Base-by-base conservation (phyloP, 2,888 invertebrate species). In the Lithophane leautieri region DNA sequence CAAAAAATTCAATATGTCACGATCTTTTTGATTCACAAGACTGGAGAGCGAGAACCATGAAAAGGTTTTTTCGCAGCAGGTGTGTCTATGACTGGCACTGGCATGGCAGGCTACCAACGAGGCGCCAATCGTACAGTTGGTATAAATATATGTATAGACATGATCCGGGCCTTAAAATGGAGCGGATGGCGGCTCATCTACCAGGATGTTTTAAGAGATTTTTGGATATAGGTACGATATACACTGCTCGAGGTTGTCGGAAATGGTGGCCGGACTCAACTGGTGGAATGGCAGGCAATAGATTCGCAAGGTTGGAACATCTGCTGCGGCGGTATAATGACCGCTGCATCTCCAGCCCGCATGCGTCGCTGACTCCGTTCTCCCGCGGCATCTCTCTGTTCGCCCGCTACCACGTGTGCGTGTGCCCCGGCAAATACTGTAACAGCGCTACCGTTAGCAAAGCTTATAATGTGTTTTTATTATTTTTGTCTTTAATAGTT, bases 191-290 rank as follows among this genome's bases (percentile, higher is more conserved):
- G 0, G 11, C 0, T 19, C 34, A 52, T 19, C 19, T 40, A 14
- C 19, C 47, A 22, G 77, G 81, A 16, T 81, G 81, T 9, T 70
- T 1, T 42, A 81, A 77, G 62, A 77, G 77, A 22, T 81, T 50
- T 60, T 12, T 70, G 62, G 77, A 81, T 63, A 7, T 77, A 40
- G 78, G 81, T 7, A 56, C 44, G 14, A 1, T 42, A 25, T 70
- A 77, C 58, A 81, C 81, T 14, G 1, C 54, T 28, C 73, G 81
- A 22, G 81, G 73, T 22, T 81, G 81, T 58, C 61, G 81, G n/a
- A 19, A 0, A 14, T 25, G 0, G 16, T 54, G 58, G 69, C 61
- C 77, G 34, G 4, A 8, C 2, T 0, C 0, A 0, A 0, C 3
- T 8, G 25, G 22, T n/a, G 12, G 28, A 4, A 2, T 69, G 22